These are phyloP conservation scores for Naja naja DNA, from an alignment of 2,113 vertebrate species.

Conservation along the genomic window DNA sequence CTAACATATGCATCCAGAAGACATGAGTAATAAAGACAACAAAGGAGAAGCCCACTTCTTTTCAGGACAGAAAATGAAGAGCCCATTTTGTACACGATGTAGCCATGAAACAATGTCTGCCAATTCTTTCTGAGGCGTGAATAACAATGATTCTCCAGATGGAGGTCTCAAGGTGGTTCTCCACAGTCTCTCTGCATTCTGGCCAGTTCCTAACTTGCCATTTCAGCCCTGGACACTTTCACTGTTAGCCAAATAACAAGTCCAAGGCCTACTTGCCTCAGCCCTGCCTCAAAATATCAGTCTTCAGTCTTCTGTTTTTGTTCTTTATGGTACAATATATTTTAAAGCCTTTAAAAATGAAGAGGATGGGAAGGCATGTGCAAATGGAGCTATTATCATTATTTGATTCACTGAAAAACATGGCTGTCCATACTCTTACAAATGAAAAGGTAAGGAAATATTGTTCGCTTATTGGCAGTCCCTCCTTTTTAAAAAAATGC, in stretches of 20 bases:
- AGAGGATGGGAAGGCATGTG: not conserved
- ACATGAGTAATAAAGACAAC: not conserved
- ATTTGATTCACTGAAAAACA: not conserved
- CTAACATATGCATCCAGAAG: not conserved
- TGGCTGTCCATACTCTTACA: not conserved
- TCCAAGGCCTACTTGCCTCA: not conserved
- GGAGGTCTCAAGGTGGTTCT: not conserved
- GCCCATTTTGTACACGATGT: not conserved
- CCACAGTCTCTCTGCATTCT: not conserved
- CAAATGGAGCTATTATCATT: not conserved
- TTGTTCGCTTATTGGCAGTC: not conserved
- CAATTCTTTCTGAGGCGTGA: not conserved
- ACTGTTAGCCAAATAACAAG: not conserved
- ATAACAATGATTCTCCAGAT: not conserved
- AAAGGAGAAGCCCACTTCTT: not conserved
- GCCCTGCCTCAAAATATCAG: not conserved
- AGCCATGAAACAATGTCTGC: not conserved
- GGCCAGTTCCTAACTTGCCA: not conserved
- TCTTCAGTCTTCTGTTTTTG: not conserved
- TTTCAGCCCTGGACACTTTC: not conserved
- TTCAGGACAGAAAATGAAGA: not conserved
- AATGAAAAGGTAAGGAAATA: not conserved
- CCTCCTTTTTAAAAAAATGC: not conserved
- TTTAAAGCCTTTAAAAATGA: not conserved
- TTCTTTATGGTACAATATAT: not conserved